Conservation (phyloP, 2,888 invertebrate species). For the Pollenia angustigena region DNA sequence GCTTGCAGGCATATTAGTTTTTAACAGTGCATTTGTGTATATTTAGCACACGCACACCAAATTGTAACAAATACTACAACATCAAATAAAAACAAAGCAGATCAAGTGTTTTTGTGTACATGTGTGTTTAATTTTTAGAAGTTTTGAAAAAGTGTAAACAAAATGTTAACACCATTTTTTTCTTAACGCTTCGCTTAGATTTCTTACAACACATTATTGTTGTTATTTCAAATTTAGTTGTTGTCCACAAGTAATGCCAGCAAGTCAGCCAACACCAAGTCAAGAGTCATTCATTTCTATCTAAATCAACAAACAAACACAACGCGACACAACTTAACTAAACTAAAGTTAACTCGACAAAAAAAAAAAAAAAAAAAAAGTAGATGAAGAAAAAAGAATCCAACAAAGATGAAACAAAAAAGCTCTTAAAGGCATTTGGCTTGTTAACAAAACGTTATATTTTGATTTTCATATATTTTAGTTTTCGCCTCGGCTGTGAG, state of each 20-base stretch:
- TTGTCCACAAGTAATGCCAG: constrained; percentile 59
- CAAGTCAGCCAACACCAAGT: constrained; percentile 59
- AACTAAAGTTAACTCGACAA: constrained; percentile 26
- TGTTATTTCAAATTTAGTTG: constrained; percentile 1
- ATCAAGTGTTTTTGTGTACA: constrained; percentile 50
- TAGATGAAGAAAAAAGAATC: constrained; percentile 16
- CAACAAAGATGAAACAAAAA: constrained; percentile 35
- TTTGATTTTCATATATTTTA: background rate
- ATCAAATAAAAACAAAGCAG: constrained; percentile 38
- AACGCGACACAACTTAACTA: constrained; percentile 29
- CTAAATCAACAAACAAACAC: constrained; percentile 65
- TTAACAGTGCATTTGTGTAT: background rate
- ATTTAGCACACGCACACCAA: constrained; percentile 2
- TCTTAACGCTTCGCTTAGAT: constrained; percentile 47
- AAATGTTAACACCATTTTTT: constrained; percentile 40
- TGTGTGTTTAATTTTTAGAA: constrained; percentile 32
- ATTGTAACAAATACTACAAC: constrained; percentile 21
- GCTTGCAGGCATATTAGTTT: background rate
- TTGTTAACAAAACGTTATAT: constrained; percentile 59
- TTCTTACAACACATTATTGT: constrained; percentile 36
- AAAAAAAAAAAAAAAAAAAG: background rate
- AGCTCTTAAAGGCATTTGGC: constrained; percentile 65
- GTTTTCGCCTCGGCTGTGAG: constrained; percentile 14
- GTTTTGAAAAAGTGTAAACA: constrained; percentile 34
- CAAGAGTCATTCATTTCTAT: constrained; percentile 69